Evolutionary conservation across 1,140 invertebrate species (phyloP).

Genomic region (Pygmarrhopalites habei): DNA sequence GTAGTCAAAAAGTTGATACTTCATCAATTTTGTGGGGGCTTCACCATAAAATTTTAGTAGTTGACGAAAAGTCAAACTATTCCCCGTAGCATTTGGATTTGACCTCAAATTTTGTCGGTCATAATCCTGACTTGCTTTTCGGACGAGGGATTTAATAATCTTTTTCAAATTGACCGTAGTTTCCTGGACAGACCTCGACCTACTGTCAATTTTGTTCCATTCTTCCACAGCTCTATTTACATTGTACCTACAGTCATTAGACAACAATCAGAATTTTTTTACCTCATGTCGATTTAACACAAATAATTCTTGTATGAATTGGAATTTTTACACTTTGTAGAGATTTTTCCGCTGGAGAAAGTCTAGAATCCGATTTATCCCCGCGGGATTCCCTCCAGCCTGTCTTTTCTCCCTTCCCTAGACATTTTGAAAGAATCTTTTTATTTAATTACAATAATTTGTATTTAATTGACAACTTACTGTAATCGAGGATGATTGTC

Average conservation of each 20-base stretch:
- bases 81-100: neutral
- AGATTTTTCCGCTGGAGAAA: conserved; percentile 2
- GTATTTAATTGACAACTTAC: too few species aligned
- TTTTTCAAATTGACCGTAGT: neutral
- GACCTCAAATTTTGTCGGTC: neutral
- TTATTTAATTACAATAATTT: too few species aligned
- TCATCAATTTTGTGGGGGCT: neutral
- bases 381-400: neutral
- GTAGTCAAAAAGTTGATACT: neutral
- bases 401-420: too few species aligned
- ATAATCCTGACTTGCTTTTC: neutral
- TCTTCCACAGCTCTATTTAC: conserved; percentile 1
- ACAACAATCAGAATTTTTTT: too few species aligned
- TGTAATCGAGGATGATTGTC: too few species aligned
- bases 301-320: too few species aligned
- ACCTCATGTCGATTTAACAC: too few species aligned
- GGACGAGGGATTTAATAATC: neutral
- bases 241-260: too few species aligned
- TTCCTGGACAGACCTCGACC: neutral
- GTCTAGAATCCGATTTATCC: neutral
- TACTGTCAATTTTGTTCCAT: neutral
- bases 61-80: neutral
- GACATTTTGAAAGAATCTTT: too few species aligned
- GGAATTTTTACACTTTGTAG: neutral
- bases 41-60: conserved; percentile 5